Conservation (phyloP, 2,113 vertebrate species). For the Eurypyga helias region DNA sequence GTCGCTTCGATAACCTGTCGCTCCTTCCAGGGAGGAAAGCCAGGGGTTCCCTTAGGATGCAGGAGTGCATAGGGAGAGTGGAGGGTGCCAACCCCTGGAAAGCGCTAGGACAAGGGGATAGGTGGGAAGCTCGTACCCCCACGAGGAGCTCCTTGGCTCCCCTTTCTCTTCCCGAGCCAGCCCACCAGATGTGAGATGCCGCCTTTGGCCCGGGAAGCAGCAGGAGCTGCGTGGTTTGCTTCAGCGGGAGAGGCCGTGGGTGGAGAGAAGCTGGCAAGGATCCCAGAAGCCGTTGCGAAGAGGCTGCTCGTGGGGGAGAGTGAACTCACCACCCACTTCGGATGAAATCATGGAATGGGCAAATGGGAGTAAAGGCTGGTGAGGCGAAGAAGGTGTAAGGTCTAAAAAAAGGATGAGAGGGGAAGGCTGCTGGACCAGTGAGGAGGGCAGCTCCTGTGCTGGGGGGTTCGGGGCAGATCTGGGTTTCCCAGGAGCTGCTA, state of each 20-base stretch:
- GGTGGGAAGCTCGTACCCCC: rapidly evolving
- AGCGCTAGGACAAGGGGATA: rapidly evolving
- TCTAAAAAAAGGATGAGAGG: neutral
- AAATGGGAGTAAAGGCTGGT: neutral
- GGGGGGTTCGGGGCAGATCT: neutral
- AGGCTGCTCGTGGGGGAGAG: constrained; percentile 37
- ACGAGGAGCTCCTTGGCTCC: neutral
- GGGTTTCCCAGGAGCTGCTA: neutral
- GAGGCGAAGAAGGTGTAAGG: neutral
- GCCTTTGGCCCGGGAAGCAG: neutral
- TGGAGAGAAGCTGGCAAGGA: constrained; percentile 55
- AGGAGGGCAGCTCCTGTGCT: neutral
- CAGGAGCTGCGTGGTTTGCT: constrained; percentile 14
- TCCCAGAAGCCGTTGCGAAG: constrained; percentile 39
- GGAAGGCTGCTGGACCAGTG: neutral
- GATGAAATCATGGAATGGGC: constrained; percentile 45
- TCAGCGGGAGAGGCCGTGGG: constrained; percentile 42
- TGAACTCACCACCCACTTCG: constrained; percentile 31
- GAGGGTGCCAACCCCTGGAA: neutral
- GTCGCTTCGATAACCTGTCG: rapidly evolving
- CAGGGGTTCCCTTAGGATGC: rapidly evolving
- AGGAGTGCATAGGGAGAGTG: neutral
- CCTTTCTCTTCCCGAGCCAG: neutral
- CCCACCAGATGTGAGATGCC: neutral
- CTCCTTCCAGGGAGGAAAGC: neutral